A percentile compares a stretch with the other conserved stretches of the same genome.
Conservation (phyloP, 2,888 invertebrate genomes). For the Archips crataeganus region DNA sequence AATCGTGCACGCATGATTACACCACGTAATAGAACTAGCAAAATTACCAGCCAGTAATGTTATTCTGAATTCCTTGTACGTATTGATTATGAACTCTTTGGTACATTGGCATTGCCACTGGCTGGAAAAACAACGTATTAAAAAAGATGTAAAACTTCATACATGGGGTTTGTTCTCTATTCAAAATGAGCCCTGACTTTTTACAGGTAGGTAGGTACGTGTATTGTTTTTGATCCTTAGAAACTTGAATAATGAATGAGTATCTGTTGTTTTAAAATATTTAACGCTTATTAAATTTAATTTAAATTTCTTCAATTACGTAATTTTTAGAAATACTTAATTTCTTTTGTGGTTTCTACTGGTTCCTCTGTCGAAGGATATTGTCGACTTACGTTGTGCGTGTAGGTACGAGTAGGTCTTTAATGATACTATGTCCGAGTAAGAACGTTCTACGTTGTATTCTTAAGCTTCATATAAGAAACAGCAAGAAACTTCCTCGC, state of each 20-base stretch:
- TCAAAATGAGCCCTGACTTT: not conserved
- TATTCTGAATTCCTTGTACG: conserved; percentile 13
- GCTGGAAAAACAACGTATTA: not conserved
- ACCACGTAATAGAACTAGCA: conserved; percentile 9
- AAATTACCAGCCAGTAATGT: conserved; percentile 15
- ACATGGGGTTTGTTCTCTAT: not conserved
- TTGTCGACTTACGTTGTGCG: too few relatives aligned
- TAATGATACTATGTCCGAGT: not conserved
- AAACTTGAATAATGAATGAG: too few relatives aligned
- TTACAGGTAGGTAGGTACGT: too few relatives aligned
- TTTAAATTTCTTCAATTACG: too few relatives aligned
- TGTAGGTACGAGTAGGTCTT: not conserved
- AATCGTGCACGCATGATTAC: conserved; percentile 16
- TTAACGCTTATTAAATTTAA: too few relatives aligned
- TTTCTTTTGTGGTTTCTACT: too few relatives aligned
- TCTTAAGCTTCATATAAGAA: not conserved
- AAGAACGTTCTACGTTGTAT: not conserved
- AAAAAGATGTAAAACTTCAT: not conserved
- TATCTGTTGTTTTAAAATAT: too few relatives aligned
- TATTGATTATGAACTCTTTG: conserved; percentile 15
- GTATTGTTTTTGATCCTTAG: too few relatives aligned
- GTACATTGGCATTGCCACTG: not conserved
- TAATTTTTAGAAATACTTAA: too few relatives aligned
- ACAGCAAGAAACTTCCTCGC: not conserved
- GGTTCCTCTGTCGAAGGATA: too few relatives aligned